Evolutionary conservation across 1,140 invertebrate species (phyloP).

Genomic region (Rhysida immarginata): DNA sequence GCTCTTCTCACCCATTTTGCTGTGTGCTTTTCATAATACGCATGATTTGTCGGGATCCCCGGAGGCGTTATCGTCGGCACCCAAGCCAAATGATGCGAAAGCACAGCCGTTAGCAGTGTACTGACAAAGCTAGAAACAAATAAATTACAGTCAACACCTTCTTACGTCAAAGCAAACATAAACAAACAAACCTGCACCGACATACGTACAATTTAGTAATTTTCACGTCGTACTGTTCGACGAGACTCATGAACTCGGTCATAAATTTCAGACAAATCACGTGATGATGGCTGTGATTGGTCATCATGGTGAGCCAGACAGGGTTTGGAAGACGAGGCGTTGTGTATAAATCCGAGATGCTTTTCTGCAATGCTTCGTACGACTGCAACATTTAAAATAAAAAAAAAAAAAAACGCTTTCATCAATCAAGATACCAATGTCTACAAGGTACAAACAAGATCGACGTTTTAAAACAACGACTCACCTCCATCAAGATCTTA

Average conservation of each 20-base stretch:
- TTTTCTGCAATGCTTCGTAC: conserved; percentile 27
- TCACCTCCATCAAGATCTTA: conserved; percentile 41
- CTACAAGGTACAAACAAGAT: no score
- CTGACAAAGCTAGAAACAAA: conserved; percentile 61
- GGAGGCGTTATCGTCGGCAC: conserved; percentile 53
- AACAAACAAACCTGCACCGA: no score
- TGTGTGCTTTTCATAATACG: conserved; percentile 30
- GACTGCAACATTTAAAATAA: conserved; percentile 20
- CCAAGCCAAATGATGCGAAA: conserved; percentile 81
- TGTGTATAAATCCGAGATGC: conserved; percentile 49
- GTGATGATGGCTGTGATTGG: conserved; percentile 25
- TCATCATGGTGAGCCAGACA: conserved; percentile 48
- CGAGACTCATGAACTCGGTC: conserved; percentile 26
- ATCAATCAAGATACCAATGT: no score
- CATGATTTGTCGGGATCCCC: conserved; percentile 23
- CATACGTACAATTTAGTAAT: conserved; percentile 63
- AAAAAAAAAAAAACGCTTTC: background rate
- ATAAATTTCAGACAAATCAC: conserved; percentile 28
- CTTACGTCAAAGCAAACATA: no score
- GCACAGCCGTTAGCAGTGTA: conserved; percentile 65
- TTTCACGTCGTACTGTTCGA: conserved; percentile 47
- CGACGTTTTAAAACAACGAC: conserved; percentile 9
- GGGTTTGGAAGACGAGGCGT: conserved; percentile 45
- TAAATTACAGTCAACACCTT: background rate
- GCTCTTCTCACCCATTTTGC: conserved; percentile 31